phyloP scores from a whole-genome alignment of 2,888 invertebrate species.

The Heterodera filipjevi region DNA sequence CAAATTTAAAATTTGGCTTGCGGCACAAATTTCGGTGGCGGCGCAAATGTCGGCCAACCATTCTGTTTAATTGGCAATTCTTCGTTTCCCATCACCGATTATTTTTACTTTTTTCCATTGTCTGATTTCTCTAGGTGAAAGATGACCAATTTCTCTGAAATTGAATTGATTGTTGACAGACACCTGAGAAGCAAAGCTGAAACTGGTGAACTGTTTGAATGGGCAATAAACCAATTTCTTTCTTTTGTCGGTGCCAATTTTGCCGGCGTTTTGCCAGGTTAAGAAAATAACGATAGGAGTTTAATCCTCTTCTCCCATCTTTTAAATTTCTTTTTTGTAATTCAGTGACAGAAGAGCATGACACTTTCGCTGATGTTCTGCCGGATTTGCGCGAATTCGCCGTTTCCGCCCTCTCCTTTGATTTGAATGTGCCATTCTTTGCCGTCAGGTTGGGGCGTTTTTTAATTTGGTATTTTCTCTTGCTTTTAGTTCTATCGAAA shows the following conservation, averaged over 20 bases:
- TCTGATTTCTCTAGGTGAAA: not conserved
- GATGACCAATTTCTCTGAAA: not conserved
- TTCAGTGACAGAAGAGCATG: not conserved
- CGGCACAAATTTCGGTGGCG: no score
- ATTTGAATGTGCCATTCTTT: constrained; percentile 24
- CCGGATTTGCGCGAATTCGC: not conserved
- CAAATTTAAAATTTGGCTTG: no score
- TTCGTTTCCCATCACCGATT: no score
- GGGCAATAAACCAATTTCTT: constrained; percentile 23
- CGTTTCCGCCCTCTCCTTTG: constrained; percentile 29
- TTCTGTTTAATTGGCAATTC: no score
- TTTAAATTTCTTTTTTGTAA: not conserved
- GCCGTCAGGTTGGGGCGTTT: constrained; percentile 20
- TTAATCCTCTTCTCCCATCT: not conserved
- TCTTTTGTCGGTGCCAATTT: constrained; percentile 34
- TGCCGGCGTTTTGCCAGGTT: constrained; percentile 19
- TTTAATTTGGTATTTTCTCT: not conserved
- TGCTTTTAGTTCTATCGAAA: constrained; percentile 26
- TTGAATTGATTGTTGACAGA: constrained; percentile 7
- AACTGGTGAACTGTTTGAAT: constrained; percentile 22
- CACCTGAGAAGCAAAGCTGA: not conserved
- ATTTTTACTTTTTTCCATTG: not conserved
- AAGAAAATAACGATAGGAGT: no score
- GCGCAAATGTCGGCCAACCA: no score
- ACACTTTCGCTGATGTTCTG: not conserved